Evolutionary conservation across 2,113 vertebrate genomes (phyloP), one percentile per base, ranked within the genome.

Genomic region (Oreochromis spilurus): DNA sequence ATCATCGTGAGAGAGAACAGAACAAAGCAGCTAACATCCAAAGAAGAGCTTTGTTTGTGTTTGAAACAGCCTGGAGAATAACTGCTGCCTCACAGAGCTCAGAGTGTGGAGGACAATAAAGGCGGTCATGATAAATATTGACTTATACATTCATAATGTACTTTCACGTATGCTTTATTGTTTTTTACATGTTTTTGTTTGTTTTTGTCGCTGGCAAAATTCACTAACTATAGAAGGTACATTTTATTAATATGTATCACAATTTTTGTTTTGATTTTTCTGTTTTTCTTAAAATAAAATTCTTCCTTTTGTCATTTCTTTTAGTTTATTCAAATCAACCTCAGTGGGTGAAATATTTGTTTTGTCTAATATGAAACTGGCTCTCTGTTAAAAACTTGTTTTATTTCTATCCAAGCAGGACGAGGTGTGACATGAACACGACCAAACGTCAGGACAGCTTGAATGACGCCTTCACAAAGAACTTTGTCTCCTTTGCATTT

Each of bases 401-500:
- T 43, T 16, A 24, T 24, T 24, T 24, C 24, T n/a, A 16, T 58
- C 8, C 2, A 1, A 65, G 40, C 43, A 26, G 54, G 34, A 40
- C 5, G 50, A 72, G 50, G 0, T 36, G 4, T 1, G 31, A 14
- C 2, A 92, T 94, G 93, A 95, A 95, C 60, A 62, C 65, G 2
- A 87, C 48, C 17, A 7, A 4, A 36, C 38, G 40, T 24, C 11
- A 19, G 67, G 90, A 91, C 87, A 65, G 36, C 14, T 24, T 54
- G 4, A 34, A 12, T 4, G 24, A 48, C 0, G 53, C 84, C 4
- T 3, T 87, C 4, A 4, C 55, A 1, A 94, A 93, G 72, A 94
- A 95, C 79, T 50, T 94, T 19, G 52, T 88, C 29, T 38, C 85
- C 40, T 87, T 95, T 50, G 4, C n/a, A 11, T 3, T 94, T 7